phyloP scores from a whole-genome alignment of 2,888 invertebrate genomes.

The Netelia virgata region DNA sequence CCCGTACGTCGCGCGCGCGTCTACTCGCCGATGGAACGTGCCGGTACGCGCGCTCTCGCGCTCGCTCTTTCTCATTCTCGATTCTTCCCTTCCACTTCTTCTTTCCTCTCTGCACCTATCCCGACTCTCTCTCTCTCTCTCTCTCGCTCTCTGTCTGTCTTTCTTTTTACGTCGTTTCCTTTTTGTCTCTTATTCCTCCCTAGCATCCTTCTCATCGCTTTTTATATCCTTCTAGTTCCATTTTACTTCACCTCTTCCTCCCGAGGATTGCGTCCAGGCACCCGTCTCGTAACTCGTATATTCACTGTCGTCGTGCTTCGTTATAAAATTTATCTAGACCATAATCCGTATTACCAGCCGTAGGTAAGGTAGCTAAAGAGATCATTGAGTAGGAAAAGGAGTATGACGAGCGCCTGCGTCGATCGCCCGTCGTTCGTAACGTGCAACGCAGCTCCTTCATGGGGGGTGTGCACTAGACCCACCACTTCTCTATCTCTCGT shows the following conservation, averaged over 20 bases:
- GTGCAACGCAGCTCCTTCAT: conserved; percentile 46
- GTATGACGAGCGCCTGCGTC: conserved; percentile 29
- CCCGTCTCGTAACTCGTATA: not conserved
- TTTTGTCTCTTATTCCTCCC: not conserved
- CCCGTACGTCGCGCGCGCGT: conserved; percentile 53
- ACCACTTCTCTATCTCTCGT: not conserved
- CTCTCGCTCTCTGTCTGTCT: not conserved
- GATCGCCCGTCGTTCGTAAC: conserved; percentile 63
- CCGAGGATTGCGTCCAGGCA: not conserved
- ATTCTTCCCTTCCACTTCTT: not conserved
- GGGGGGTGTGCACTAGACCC: conserved; percentile 6
- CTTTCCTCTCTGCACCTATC: not conserved
- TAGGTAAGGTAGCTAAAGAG: conserved; percentile 22
- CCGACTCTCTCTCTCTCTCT: conserved; percentile 3
- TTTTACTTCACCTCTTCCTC: not conserved
- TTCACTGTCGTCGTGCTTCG: conserved; percentile 13
- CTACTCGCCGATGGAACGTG: conserved; percentile 59
- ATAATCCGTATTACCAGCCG: conserved; percentile 57
- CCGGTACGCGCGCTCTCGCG: conserved; percentile 37
- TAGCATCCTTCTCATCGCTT: not conserved
- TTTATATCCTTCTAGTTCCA: not conserved
- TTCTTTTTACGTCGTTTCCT: not conserved
- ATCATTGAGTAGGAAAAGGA: conserved; percentile 20
- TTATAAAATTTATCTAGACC: conserved; percentile 57
- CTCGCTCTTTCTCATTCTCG: conserved; percentile 19